Conservation (phyloP, 2,888 invertebrate genomes). For the Cataglyphis albicans region DNA sequence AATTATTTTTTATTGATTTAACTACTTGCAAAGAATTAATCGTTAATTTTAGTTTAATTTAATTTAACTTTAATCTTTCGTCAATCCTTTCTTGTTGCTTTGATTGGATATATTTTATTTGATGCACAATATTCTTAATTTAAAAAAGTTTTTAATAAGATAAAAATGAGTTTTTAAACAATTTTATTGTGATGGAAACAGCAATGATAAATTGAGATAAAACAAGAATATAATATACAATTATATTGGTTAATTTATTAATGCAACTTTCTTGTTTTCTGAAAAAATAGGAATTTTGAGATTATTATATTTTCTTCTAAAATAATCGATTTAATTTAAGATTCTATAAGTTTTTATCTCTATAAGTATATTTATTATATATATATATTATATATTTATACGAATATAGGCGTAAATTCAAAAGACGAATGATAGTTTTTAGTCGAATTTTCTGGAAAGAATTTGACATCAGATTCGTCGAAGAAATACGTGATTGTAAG, state of each 20-base stretch:
- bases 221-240: not conserved
- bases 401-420: constrained; percentile 11
- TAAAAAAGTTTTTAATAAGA: not conserved
- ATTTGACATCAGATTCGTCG: constrained; percentile 1
- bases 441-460: not conserved
- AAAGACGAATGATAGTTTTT: not conserved
- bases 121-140: not conserved
- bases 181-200: not conserved
- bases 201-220: not conserved
- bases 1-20: not conserved
- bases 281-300: not conserved
- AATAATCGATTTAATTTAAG: constrained; percentile 16
- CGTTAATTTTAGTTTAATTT: not conserved
- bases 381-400: constrained; percentile 6
- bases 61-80: not conserved
- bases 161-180: not conserved
- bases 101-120: not conserved
- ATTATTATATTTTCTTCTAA: constrained; percentile 1
- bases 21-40: not conserved
- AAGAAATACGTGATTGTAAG: not conserved
- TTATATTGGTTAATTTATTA: not conserved
- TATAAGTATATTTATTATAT: too few relatives aligned
- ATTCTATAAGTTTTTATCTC: not conserved
- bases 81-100: not conserved
- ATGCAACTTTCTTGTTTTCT: not conserved